A percentile compares a stretch with the other conserved stretches of the same genome.
Conservation (phyloP, 2,113 vertebrate genomes). For the Nansenia antarctica region DNA sequence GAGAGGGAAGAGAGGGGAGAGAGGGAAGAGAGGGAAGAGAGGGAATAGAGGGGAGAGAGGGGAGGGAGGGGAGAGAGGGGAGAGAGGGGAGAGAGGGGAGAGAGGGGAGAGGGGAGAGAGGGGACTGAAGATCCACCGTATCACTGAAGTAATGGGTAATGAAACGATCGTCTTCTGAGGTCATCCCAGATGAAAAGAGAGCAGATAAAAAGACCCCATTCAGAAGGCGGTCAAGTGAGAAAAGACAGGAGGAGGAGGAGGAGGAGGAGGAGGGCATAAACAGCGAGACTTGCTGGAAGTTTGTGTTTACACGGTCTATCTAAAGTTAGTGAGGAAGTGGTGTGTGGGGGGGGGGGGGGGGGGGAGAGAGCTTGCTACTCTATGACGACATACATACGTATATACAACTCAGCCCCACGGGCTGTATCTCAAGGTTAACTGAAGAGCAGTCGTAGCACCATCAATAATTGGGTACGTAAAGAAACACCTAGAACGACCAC, state of each 20-base stretch:
- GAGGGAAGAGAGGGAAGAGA: too few species aligned
- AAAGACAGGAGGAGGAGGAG: background rate
- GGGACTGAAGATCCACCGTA: constrained; percentile 4
- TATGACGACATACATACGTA: too few species aligned
- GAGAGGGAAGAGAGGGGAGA: too few species aligned
- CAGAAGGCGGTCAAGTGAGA: constrained; percentile 40
- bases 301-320: constrained; percentile 29
- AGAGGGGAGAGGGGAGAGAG: background rate
- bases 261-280: background rate
- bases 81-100: too few species aligned
- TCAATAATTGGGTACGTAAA: too few species aligned
- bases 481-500: too few species aligned
- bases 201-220: constrained; percentile 55
- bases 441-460: background rate
- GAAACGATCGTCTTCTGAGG: constrained; percentile 60
- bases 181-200: constrained; percentile 47
- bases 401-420: too few species aligned
- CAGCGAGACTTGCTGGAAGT: background rate
- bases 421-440: background rate
- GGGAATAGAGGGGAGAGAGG: too few species aligned
- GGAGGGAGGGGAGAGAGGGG: too few species aligned
- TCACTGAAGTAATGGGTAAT: constrained; percentile 62
- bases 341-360: too few species aligned
- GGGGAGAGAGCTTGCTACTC: too few species aligned
- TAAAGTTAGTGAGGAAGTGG: too few species aligned